Conservation (phyloP, 1,140 invertebrate species). For the Mactra quadrangularis region DNA sequence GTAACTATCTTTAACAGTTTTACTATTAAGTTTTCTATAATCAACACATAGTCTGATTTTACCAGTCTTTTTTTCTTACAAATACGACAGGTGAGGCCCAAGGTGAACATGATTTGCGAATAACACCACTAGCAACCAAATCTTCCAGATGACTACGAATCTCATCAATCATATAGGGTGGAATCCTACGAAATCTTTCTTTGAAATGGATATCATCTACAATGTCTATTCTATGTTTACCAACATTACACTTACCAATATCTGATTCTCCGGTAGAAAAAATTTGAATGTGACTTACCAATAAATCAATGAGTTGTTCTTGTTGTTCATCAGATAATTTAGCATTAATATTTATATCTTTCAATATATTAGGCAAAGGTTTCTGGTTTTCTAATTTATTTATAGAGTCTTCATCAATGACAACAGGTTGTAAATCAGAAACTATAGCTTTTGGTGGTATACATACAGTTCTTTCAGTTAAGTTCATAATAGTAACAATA, state of each 20-base stretch:
- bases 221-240: not conserved
- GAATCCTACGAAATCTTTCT: slow-evolving; percentile 13
- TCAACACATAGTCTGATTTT: slow-evolving; percentile 72
- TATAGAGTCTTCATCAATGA: not conserved
- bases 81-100: slow-evolving; percentile 26
- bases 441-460: not conserved
- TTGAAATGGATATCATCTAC: slow-evolving; percentile 20
- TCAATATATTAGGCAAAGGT: not conserved
- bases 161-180: slow-evolving; percentile 25
- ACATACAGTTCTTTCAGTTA: not conserved
- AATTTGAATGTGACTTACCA: not conserved
- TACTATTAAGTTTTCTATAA: slow-evolving; percentile 75
- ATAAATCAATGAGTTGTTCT: not conserved
- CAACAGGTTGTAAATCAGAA: not conserved
- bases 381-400: not conserved
- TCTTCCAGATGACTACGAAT: slow-evolving; percentile 11
- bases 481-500: not conserved
- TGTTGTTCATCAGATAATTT: not conserved
- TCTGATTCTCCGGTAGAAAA: not conserved
- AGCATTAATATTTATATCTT: not conserved
- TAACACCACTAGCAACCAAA: slow-evolving; percentile 6
- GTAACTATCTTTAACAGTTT: slow-evolving; percentile 83
- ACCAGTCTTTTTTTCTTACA: slow-evolving; percentile 4
- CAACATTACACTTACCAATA: not conserved
- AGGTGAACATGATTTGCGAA: slow-evolving; percentile 27